Base-by-base conservation (phyloP, 1,140 invertebrate species). In the Sitodiplosis mosellana region DNA sequence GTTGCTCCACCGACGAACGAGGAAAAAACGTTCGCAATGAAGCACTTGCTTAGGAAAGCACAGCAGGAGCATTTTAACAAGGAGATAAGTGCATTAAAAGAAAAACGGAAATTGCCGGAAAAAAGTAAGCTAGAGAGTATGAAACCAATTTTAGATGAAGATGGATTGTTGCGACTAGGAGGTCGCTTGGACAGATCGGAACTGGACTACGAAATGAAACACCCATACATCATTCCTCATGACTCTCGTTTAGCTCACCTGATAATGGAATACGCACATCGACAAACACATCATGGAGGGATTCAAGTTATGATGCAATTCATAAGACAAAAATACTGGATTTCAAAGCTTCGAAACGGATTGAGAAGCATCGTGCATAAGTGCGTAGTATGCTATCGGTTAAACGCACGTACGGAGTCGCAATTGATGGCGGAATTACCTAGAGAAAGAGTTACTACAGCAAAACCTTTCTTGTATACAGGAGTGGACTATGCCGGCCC, bases 111-210 rank as follows among this genome's bases (percentile, higher is more conserved):
- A n/a, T 27, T 27, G 10, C 27, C 27, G 27, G 27, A 27, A 27
- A 27, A 27, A 10, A 27, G 27, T 27, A 27, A 27, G 10, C 10
- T 27, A 27, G 27, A 27, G 10, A 5, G 4, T 5, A 5, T 27
- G 10, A 50, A 53, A 36, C 55, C 59, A 8, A 45, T 49, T 10
- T 40, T 55, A 12, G 55, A 58, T 37, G n/a, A 47, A 11, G 17
- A 57, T 1, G 51, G 50, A 0, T 7, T 59, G 2, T 48, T 59
- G 11, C 27, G 63, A 53, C 54, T 62, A 1, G 59, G 61, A 14
- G 61, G 59, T 2, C 46, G 61, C 15, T 34, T 61, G 37, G 4
- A 49, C 7, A 15, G 12, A 0, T 37, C 55, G 1, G 8, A 45
- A 2, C 38, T 61, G 1, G 27, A 20, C 12, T 1, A 15, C 6